A percentile compares a stretch with the other conserved stretches of the same genome.
Conservation (phyloP, 2,888 invertebrate genomes). For the Troides oblongomaculatus region DNA sequence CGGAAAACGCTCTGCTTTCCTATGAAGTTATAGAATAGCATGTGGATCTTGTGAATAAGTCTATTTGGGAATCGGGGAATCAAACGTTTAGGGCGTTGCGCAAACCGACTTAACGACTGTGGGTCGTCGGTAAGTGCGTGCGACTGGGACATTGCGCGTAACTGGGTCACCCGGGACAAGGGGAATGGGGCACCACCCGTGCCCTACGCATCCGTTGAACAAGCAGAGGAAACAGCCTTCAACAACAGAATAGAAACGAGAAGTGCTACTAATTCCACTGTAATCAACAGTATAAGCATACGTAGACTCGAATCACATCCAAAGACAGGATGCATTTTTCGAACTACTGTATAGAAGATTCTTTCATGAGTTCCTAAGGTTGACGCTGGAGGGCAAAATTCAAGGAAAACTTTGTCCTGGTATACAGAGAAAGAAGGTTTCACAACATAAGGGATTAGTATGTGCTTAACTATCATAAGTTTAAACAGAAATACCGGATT, state of each 20-base stretch:
- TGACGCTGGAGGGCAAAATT: too few relatives aligned
- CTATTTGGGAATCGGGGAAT: constrained; percentile 12
- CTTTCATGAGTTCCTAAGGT: too few relatives aligned
- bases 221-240: not conserved
- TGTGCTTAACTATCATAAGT: too few relatives aligned
- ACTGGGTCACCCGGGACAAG: constrained; percentile 28
- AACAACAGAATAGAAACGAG: not conserved
- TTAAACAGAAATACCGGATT: too few relatives aligned
- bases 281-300: too few relatives aligned
- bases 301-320: too few relatives aligned
- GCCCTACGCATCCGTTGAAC: constrained; percentile 2
- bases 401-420: too few relatives aligned
- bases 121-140: constrained; percentile 22
- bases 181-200: constrained; percentile 23
- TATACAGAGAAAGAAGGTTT: too few relatives aligned
- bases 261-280: too few relatives aligned
- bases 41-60: not conserved
- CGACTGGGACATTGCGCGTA: constrained; percentile 18
- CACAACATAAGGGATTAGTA: too few relatives aligned
- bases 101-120: constrained; percentile 8
- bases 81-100: constrained; percentile 18
- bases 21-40: not conserved
- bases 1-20: not conserved
- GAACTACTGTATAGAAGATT: too few relatives aligned
- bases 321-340: too few relatives aligned